Evolutionary conservation across 2,888 invertebrate species (phyloP).

Genomic region (Yponomeuta malinellus): DNA sequence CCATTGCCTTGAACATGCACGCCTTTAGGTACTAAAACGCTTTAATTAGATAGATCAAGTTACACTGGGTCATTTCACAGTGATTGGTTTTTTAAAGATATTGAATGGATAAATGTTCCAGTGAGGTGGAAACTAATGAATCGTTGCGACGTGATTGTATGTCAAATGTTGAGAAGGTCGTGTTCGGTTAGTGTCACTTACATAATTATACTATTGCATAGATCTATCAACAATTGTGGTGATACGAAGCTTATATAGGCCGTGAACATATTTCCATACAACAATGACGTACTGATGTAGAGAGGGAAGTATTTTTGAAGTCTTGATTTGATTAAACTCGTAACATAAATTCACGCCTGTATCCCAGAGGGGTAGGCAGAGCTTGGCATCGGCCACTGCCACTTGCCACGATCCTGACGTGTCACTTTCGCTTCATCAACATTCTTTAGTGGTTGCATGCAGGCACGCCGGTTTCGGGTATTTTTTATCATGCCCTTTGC

Average conservation of each 20-base stretch:
- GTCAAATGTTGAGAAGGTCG: conserved; percentile 26
- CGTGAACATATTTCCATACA: not conserved
- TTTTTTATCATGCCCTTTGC: too few relatives aligned
- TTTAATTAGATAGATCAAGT: not conserved
- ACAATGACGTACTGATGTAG: too few relatives aligned
- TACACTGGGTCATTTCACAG: conserved; percentile 6
- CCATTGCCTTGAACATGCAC: not conserved
- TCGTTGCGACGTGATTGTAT: conserved; percentile 20
- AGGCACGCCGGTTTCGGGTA: too few relatives aligned
- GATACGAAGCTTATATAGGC: not conserved
- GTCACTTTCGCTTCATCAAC: too few relatives aligned
- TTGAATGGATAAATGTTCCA: conserved; percentile 15
- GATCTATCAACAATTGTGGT: too few relatives aligned
- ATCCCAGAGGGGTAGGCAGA: too few relatives aligned
- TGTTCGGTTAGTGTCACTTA: conserved; percentile 15
- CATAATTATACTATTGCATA: not conserved
- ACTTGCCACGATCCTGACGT: too few relatives aligned
- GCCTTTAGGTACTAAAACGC: not conserved
- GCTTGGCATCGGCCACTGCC: too few relatives aligned
- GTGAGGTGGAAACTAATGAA: conserved; percentile 23
- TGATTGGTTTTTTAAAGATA: conserved; percentile 14
- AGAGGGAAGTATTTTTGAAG: too few relatives aligned
- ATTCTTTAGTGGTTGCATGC: too few relatives aligned
- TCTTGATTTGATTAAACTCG: too few relatives aligned
- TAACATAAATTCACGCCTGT: too few relatives aligned